phyloP scores from a whole-genome alignment of 2,888 invertebrate genomes.

The Bugulina stolonifera region DNA sequence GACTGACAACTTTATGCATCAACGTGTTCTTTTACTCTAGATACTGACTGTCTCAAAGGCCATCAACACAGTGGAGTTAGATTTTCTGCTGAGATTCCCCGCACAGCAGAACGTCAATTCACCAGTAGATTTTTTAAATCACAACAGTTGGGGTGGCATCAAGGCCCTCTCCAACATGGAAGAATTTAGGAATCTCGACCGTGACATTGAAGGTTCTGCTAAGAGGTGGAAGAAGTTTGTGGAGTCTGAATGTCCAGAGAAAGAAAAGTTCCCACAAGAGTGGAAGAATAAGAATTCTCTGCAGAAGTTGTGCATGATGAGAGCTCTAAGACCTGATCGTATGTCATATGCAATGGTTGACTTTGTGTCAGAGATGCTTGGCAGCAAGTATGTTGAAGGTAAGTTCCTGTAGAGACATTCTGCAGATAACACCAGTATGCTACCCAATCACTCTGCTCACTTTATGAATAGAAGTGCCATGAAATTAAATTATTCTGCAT shows the following conservation, averaged over 20 bases:
- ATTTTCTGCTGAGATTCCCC: conserved; percentile 87
- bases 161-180: conserved; percentile 82
- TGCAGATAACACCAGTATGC: too few species aligned
- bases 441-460: too few species aligned
- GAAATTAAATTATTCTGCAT: too few species aligned
- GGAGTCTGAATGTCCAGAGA: conserved; percentile 88
- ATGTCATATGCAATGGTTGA: conserved; percentile 90
- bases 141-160: conserved; percentile 89
- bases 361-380: conserved; percentile 91
- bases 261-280: conserved; percentile 93
- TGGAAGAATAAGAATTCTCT: conserved; percentile 93
- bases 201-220: conserved; percentile 91
- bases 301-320: conserved; percentile 89
- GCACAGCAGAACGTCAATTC: conserved; percentile 84
- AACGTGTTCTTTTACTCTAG: conserved; percentile 57
- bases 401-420: not conserved
- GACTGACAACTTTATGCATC: too few species aligned
- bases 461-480: too few species aligned
- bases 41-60: conserved; percentile 80
- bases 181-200: conserved; percentile 82
- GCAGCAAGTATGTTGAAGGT: conserved; percentile 81
- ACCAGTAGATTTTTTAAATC: conserved; percentile 88
- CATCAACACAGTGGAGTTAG: conserved; percentile 75
- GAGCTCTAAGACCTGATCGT: conserved; percentile 85
- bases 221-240: conserved; percentile 96